Conservation (phyloP, 1,140 invertebrate species). For the Brachionus rotundiformis region DNA sequence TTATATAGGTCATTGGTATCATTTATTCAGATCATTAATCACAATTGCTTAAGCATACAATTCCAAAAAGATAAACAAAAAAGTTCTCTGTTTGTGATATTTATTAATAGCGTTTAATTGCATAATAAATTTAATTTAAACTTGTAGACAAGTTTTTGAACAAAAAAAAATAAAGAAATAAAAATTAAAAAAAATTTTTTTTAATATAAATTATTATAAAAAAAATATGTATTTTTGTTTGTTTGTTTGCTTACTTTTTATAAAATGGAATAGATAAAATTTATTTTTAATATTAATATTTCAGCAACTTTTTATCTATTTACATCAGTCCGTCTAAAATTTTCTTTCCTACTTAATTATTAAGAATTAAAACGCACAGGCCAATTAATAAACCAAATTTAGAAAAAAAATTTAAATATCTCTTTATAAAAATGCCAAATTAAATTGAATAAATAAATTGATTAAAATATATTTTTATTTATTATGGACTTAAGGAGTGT, state of each 20-base stretch:
- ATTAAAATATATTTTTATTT: not conserved
- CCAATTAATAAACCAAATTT: not conserved
- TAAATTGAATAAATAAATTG: not conserved
- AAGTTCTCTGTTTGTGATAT: slow-evolving; percentile 14
- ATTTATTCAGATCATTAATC: not conserved
- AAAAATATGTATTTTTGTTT: not conserved
- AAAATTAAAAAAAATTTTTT: not conserved
- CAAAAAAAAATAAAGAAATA: not conserved
- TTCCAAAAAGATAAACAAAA: not conserved
- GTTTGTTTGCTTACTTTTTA: not conserved
- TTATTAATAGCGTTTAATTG: slow-evolving; percentile 40
- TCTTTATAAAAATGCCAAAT: not conserved
- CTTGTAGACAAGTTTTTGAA: not conserved
- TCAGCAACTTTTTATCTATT: not conserved
- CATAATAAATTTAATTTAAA: slow-evolving; percentile 1
- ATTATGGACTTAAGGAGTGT: not conserved
- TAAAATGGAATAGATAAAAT: not conserved
- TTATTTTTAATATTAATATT: not conserved
- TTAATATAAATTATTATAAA: not conserved
- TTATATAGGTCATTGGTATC: not conserved
- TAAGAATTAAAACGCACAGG: not conserved
- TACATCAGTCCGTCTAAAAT: too few species aligned
- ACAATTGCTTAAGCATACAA: not conserved
- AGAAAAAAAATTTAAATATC: not conserved
- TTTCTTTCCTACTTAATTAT: not conserved